phyloP scores from a whole-genome alignment of 2,113 vertebrate species.

The Chionodraco myersi region DNA sequence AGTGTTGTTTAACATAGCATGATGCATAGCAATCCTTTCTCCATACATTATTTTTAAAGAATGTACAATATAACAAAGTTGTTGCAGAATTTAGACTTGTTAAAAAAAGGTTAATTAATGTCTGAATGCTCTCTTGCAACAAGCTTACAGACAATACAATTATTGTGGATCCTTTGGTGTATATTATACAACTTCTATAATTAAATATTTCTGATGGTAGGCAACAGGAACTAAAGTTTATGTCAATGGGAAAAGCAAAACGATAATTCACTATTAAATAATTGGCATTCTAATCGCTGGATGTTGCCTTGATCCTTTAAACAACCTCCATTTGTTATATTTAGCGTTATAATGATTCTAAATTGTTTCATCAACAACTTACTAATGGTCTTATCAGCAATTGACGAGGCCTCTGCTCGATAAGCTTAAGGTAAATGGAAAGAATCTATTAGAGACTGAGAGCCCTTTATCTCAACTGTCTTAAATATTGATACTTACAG shows the following conservation, averaged over 20 bases:
- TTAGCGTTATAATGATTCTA: constrained; percentile 61
- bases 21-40: not conserved
- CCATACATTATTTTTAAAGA: not conserved
- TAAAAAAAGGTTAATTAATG: not conserved
- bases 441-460: constrained; percentile 72
- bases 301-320: constrained; percentile 38
- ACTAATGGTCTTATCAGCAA: constrained; percentile 72
- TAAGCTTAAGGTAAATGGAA: constrained; percentile 73
- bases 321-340: constrained; percentile 60
- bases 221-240: constrained; percentile 6
- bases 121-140: constrained; percentile 17
- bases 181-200: not conserved
- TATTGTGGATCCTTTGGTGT: not conserved
- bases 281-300: constrained; percentile 16
- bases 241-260: not conserved
- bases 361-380: constrained; percentile 76
- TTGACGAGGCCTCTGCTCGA: constrained; percentile 63
- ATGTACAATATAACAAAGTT: constrained; percentile 13
- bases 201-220: not conserved
- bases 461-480: constrained; percentile 80
- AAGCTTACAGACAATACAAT: not conserved
- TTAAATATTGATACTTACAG: constrained; percentile 80
- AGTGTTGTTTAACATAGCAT: not conserved
- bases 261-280: constrained; percentile 10
- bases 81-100: not conserved